These are phyloP conservation scores for Eristalis arbustorum DNA, from an alignment of 2,888 invertebrate genomes.

Conservation along the genomic window DNA sequence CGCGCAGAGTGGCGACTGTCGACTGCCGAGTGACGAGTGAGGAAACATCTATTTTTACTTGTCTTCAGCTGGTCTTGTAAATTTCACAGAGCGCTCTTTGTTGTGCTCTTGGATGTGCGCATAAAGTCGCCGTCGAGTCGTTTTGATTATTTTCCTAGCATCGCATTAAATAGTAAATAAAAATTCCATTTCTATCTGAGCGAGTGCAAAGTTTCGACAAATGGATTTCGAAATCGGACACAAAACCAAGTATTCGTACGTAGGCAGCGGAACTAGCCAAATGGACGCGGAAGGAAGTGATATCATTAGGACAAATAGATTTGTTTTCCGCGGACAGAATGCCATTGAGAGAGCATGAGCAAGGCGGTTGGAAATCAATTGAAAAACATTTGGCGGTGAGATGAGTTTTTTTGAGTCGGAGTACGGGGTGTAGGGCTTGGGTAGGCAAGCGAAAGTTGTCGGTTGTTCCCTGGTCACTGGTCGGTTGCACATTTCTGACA, in stretches of 20 bases:
- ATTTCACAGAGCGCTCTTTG: slow-evolving; percentile 16
- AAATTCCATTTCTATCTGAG: slow-evolving; percentile 7
- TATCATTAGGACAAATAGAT: background rate
- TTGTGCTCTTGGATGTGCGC: slow-evolving; percentile 36
- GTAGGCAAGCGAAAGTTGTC: no score
- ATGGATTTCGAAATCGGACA: background rate
- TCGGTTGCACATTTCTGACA: no score
- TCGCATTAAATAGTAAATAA: slow-evolving; percentile 17
- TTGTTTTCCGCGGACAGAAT: background rate
- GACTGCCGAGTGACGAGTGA: background rate
- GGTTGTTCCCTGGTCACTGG: no score
- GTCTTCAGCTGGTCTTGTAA: slow-evolving; percentile 38
- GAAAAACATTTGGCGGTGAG: background rate
- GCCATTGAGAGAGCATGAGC: background rate
- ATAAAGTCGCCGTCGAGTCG: background rate
- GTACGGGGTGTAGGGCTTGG: no score
- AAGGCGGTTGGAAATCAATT: background rate
- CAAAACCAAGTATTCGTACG: background rate
- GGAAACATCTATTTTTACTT: slow-evolving; percentile 20
- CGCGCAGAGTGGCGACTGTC: background rate
- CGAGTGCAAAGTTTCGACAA: background rate
- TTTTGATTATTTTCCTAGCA: background rate
- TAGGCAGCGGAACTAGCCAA: background rate
- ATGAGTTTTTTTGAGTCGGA: no score
- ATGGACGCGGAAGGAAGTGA: background rate